Conservation (phyloP, 2,888 invertebrate species). For the Patella ulyssiponensis region DNA sequence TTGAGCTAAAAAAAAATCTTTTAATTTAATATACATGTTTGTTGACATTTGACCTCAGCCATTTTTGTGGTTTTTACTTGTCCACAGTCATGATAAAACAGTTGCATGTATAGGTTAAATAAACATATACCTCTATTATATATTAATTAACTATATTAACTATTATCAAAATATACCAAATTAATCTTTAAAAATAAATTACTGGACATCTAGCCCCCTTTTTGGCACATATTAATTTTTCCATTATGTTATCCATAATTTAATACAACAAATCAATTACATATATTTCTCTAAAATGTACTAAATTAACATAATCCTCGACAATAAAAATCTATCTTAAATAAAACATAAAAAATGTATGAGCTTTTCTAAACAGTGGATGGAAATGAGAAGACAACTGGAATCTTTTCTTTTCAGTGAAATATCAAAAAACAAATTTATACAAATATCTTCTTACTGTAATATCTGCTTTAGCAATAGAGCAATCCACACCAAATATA, state of each 20-base stretch:
- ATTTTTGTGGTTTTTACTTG: too few relatives aligned
- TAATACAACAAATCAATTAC: background rate
- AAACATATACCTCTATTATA: too few relatives aligned
- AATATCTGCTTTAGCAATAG: constrained; percentile 23
- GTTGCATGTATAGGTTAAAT: too few relatives aligned
- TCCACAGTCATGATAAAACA: too few relatives aligned
- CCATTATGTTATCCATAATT: background rate
- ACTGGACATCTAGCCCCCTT: too few relatives aligned
- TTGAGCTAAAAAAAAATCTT: background rate
- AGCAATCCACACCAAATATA: constrained; percentile 35
- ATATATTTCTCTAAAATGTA: background rate
- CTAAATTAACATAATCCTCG: background rate
- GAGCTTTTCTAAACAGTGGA: background rate
- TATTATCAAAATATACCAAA: too few relatives aligned
- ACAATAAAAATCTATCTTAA: constrained; percentile 3
- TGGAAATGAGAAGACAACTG: background rate
- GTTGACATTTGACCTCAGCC: too few relatives aligned
- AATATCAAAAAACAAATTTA: constrained; percentile 27
- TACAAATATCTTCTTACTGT: constrained; percentile 22
- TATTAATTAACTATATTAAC: too few relatives aligned
- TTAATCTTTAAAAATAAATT: too few relatives aligned
- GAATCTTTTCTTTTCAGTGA: background rate
- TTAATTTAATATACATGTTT: too few relatives aligned
- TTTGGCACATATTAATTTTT: too few relatives aligned
- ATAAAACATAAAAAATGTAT: constrained; percentile 2